Conservation (phyloP, 2,113 vertebrate genomes). For the Tetrax tetrax region DNA sequence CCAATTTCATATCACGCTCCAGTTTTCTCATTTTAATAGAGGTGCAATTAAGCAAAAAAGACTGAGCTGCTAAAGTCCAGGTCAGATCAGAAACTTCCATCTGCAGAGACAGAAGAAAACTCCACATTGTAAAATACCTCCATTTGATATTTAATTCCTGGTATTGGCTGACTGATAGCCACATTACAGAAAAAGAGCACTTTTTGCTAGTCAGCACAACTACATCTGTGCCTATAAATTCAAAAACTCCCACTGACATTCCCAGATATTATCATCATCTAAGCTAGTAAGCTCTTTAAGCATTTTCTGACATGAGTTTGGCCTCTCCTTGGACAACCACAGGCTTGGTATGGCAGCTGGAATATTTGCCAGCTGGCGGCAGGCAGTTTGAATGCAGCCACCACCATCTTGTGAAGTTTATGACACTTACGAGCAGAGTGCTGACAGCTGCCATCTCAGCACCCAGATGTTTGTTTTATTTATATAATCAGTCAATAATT, state of each 20-base stretch:
- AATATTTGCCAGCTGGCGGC: neutral
- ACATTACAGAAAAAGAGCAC: neutral
- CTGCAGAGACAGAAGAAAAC: neutral
- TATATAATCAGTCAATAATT: neutral
- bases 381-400: neutral
- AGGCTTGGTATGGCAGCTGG: neutral
- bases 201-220: neutral
- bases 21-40: neutral
- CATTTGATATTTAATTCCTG: fast-evolving
- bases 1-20: neutral
- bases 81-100: neutral
- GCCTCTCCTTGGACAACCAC: neutral
- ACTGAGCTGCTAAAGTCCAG: neutral
- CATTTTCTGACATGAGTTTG: neutral
- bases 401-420: neutral
- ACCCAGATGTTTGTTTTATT: neutral
- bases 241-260: neutral
- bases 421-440: neutral
- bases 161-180: neutral
- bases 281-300: neutral
- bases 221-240: neutral
- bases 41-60: neutral
- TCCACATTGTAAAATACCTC: neutral
- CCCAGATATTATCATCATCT: neutral
- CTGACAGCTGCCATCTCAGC: neutral